A percentile compares a stretch with the other conserved stretches of the same genome.
phyloP scores from a whole-genome alignment of 2,888 invertebrate species.

The Drosophila merina region DNA sequence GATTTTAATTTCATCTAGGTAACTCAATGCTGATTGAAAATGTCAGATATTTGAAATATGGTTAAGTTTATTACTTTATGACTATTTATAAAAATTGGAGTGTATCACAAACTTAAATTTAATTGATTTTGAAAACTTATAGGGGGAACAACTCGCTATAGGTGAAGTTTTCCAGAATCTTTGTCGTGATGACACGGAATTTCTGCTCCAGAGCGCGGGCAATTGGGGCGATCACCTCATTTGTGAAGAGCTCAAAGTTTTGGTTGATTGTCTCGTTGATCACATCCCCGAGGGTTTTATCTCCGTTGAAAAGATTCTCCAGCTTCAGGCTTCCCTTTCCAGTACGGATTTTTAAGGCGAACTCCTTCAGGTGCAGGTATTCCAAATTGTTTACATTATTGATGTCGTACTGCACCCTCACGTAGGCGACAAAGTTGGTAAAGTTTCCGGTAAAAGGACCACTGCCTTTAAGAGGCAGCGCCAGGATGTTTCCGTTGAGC shows the following conservation, averaged over 20 bases:
- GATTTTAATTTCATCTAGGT: too few relatives aligned
- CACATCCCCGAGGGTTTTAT: slow-evolving; percentile 88
- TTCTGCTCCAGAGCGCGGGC: slow-evolving; percentile 87
- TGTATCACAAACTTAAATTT: slow-evolving; percentile 62
- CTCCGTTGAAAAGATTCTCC: slow-evolving; percentile 90
- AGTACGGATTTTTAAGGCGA: slow-evolving; percentile 88
- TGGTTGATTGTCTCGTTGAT: slow-evolving; percentile 87
- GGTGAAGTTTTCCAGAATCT: slow-evolving; percentile 87
- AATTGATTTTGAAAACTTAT: slow-evolving; percentile 53
- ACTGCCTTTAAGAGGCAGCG: slow-evolving; percentile 89
- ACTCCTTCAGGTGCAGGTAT: slow-evolving; percentile 87
- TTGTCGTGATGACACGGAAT: slow-evolving; percentile 86
- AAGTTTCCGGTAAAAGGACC: slow-evolving; percentile 89
- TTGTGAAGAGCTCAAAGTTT: slow-evolving; percentile 89
- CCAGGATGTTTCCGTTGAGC: slow-evolving; percentile 88
- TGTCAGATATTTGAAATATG: slow-evolving; percentile 4
- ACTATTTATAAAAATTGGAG: slow-evolving; percentile 61
- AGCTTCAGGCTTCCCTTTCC: slow-evolving; percentile 88
- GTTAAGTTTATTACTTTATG: slow-evolving; percentile 41
- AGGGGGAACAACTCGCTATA: slow-evolving; percentile 85
- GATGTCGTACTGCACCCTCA: slow-evolving; percentile 87
- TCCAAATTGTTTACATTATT: slow-evolving; percentile 85
- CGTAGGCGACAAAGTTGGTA: slow-evolving; percentile 86
- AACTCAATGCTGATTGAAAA: neutral
- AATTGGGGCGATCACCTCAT: slow-evolving; percentile 89